Conservation (phyloP, 2,113 vertebrate genomes). For the Archilochus colubris region DNA sequence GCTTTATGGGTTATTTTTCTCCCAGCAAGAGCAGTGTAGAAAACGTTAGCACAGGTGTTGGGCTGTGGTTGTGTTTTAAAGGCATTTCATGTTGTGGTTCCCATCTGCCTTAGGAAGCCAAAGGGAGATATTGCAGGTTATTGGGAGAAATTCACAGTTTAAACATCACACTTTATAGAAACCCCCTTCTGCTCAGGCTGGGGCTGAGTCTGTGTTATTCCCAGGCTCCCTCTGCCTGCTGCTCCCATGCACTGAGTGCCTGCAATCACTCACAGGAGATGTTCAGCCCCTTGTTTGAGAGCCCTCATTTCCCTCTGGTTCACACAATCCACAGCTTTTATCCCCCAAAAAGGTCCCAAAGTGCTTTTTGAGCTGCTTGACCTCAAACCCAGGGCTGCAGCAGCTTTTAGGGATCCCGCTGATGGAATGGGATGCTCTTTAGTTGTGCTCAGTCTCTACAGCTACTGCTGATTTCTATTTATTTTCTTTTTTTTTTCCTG, state of each 20-base stretch:
- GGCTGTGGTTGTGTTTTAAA: neutral
- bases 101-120: neutral
- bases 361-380: neutral
- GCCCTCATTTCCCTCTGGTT: neutral
- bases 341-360: neutral
- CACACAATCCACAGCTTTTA: rapidly evolving
- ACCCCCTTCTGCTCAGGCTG: neutral
- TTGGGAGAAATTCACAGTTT: neutral
- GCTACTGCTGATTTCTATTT: neutral
- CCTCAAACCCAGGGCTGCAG: neutral
- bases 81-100: neutral
- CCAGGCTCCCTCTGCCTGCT: neutral
- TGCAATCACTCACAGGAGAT: neutral
- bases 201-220: neutral
- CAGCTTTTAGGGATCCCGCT: neutral
- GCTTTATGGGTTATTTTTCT: neutral
- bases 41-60: neutral
- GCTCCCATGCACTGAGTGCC: neutral
- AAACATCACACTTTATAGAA: neutral
- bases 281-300: neutral
- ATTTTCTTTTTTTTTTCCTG: neutral
- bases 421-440: rapidly evolving
- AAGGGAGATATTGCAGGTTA: neutral
- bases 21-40: neutral
- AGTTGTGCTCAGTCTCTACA: neutral